phyloP scores from a whole-genome alignment of 2,888 invertebrate genomes.

The Sarcophaga caerulescens region DNA sequence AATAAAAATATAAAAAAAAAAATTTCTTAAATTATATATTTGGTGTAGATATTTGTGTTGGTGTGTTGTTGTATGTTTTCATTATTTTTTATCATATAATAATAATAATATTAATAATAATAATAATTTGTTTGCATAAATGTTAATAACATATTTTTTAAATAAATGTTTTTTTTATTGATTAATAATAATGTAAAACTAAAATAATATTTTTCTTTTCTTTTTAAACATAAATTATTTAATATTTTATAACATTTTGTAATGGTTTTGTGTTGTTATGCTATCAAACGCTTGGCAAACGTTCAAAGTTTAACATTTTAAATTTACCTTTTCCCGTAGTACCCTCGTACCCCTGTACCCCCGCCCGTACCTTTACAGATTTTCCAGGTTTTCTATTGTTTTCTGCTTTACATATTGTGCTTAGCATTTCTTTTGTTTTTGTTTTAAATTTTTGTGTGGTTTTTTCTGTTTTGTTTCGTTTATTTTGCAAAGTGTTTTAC shows the following conservation, averaged over 20 bases:
- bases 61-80: constrained; percentile 68
- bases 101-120: too few species aligned
- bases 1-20: constrained; percentile 31
- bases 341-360: background rate
- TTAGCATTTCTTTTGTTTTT: constrained; percentile 51
- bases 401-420: constrained; percentile 48
- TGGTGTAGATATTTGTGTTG: constrained; percentile 80
- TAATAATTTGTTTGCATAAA: background rate
- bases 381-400: background rate
- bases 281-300: too few species aligned
- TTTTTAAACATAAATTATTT: background rate
- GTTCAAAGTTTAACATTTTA: too few species aligned
- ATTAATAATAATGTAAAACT: constrained; percentile 17
- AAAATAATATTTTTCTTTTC: constrained; percentile 12
- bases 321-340: too few species aligned
- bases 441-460: background rate
- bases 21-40: constrained; percentile 78
- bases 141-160: constrained; percentile 48
- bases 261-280: background rate
- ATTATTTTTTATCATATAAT: constrained; percentile 10
- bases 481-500: constrained; percentile 75
- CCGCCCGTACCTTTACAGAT: constrained; percentile 63
- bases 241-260: background rate
- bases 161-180: constrained; percentile 27
- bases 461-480: constrained; percentile 10